A percentile compares a stretch with the other conserved stretches of the same genome.
These are phyloP conservation scores for Lamellibrachia luymesi DNA, from an alignment of 1,140 invertebrate species.

Conservation along the genomic window DNA sequence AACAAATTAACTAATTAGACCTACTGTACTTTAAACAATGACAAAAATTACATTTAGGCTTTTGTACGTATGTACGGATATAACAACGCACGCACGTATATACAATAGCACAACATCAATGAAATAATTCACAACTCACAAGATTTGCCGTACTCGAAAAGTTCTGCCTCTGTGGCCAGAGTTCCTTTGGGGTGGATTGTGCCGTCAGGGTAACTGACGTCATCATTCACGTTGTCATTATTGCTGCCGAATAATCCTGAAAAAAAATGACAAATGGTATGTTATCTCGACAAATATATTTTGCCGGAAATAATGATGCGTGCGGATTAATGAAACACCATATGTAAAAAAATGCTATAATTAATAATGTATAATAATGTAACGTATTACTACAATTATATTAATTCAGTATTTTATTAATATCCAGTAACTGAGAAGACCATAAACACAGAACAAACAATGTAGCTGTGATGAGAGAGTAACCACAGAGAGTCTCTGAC, in stretches of 20 bases:
- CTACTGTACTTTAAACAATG: not conserved
- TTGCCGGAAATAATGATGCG: not conserved
- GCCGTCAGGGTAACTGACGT: not conserved
- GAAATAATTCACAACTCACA: not conserved
- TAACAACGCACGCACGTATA: no score
- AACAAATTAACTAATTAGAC: not conserved
- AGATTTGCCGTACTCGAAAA: constrained; percentile 11
- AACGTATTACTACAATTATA: no score
- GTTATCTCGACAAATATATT: not conserved
- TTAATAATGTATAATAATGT: no score
- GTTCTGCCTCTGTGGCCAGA: not conserved
- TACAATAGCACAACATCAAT: not conserved
- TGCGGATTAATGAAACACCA: not conserved
- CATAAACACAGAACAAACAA: no score
- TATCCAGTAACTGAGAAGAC: no score
- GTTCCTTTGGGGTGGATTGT: not conserved
- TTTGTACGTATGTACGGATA: no score
- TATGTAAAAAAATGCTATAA: not conserved
- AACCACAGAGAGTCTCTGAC: no score
- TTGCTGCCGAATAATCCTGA: constrained; percentile 12
- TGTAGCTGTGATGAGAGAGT: no score
- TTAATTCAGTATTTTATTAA: no score
- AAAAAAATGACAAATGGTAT: not conserved
- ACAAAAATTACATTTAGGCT: no score
- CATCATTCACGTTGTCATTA: not conserved